Evolutionary conservation across 1,140 invertebrate species (phyloP).

Genomic region (Drosophila bifasciata): DNA sequence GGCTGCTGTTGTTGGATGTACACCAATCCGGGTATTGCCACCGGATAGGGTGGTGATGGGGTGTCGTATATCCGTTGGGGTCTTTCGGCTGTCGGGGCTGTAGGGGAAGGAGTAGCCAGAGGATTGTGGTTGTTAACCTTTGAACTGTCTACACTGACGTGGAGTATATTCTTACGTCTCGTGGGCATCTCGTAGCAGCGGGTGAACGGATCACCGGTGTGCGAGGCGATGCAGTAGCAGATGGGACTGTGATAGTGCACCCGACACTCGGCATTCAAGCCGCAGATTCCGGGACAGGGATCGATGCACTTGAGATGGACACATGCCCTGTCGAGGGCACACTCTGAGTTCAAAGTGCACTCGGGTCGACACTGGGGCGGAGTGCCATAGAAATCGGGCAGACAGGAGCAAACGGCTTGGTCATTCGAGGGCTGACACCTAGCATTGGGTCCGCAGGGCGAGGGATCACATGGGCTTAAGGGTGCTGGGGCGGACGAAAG

Average conservation of each 20-base stretch:
- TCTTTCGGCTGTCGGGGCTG: slow-evolving; percentile 24
- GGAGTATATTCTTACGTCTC: slow-evolving; percentile 63
- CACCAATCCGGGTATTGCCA: slow-evolving; percentile 56
- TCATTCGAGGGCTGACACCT: slow-evolving; percentile 87
- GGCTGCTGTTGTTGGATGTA: slow-evolving; percentile 29
- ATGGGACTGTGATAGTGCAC: slow-evolving; percentile 89
- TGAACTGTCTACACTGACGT: not conserved
- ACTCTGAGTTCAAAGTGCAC: slow-evolving; percentile 91
- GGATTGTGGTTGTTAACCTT: slow-evolving; percentile 11
- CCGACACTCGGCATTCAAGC: slow-evolving; percentile 88
- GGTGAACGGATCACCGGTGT: slow-evolving; percentile 88
- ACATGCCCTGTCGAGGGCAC: slow-evolving; percentile 88
- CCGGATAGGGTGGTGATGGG: slow-evolving; percentile 62
- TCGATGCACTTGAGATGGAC: slow-evolving; percentile 89
- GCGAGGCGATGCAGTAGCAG: slow-evolving; percentile 90
- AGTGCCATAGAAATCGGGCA: slow-evolving; percentile 89
- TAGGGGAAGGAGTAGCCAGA: not conserved
- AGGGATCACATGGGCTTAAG: slow-evolving; percentile 86
- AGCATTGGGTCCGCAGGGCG: slow-evolving; percentile 91
- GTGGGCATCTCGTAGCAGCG: slow-evolving; percentile 85
- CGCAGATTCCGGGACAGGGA: slow-evolving; percentile 91
- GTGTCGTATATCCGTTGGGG: slow-evolving; percentile 55
- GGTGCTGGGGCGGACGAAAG: slow-evolving; percentile 29
- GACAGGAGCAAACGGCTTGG: slow-evolving; percentile 89
- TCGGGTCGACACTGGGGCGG: slow-evolving; percentile 91